Base-by-base conservation (phyloP, 1,140 invertebrate genomes). In the Gerris buenoi region DNA sequence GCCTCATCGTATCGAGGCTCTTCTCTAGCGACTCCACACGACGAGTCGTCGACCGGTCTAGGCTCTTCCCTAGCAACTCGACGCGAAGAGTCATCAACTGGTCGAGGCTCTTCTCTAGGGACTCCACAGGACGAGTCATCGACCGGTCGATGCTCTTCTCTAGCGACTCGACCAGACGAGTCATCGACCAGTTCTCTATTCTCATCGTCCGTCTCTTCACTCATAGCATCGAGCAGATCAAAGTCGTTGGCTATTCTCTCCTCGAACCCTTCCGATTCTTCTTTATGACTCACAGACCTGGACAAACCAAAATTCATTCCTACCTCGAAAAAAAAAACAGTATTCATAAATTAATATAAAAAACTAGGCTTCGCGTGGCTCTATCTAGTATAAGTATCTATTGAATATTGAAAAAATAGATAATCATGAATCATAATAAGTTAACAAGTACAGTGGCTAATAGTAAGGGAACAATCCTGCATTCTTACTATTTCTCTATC, bases 241-340 rank as follows among this genome's bases (percentile, higher is more conserved):
- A 87, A 73, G 70, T 86, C 83, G 2, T 80, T 84, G 33, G 85
- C 85, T 29, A 87, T 86, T 65, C 83, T 81, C 68, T 78, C 79
- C 66, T 84, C 82, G 73, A 84, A 84, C 57, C 80, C 82, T 68
- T 84, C 82, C 69, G 83, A 80, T 27, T 46, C 33, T 10, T 46
- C 33, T 18, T n/a, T n/a, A n/a, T n/a, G n/a, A n/a, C n/a, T n/a
- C n/a, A n/a, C n/a, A n/a, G n/a, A n/a, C n/a, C n/a, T n/a, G n/a
- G n/a, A n/a, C n/a, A n/a, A n/a, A n/a, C n/a, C n/a, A 10, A 25
- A 5, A 25, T 26, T 61, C 25, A 10, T 61, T 61, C 25, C 25
- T 1, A 23, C 5, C 10, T 2, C 25, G 25, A 25, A 25, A 26
- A 3, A 61, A 26, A 23, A 23, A 61, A 10, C 59, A 26, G 13